Evolutionary conservation across 2,888 invertebrate species (phyloP).

Genomic region (Drosophila maculinotata): DNA sequence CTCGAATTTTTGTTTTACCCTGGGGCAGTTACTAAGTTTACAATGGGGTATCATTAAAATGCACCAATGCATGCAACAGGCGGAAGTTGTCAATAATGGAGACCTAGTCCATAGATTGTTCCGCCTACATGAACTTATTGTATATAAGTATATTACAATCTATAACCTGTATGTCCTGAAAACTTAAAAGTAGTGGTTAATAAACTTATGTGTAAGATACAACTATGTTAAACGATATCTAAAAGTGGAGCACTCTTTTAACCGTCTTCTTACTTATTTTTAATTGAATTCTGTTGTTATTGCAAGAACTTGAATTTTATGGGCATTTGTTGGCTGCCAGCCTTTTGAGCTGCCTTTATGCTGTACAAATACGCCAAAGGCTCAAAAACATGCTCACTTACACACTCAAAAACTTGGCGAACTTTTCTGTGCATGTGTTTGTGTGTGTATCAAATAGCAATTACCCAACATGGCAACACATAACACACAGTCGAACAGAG

Average conservation of each 20-base stretch:
- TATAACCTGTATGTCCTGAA: too few species aligned
- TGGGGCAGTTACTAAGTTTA: background rate
- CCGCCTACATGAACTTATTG: too few species aligned
- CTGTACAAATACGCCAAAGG: constrained; percentile 35
- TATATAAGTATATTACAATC: too few species aligned
- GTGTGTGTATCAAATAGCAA: constrained; percentile 46
- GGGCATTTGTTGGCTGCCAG: constrained; percentile 24
- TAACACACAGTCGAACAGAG: background rate
- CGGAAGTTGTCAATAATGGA: too few species aligned
- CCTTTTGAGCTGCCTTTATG: constrained; percentile 21
- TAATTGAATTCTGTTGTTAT: constrained; percentile 49
- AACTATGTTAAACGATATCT: constrained; percentile 5
- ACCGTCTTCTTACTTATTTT: background rate
- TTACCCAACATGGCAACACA: constrained; percentile 31
- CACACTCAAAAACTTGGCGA: constrained; percentile 2
- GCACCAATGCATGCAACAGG: background rate
- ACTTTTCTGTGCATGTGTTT: constrained; percentile 1
- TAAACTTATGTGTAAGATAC: too few species aligned
- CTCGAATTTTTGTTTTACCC: constrained; percentile 33
- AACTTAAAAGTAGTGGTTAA: too few species aligned
- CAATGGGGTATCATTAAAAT: constrained; percentile 2
- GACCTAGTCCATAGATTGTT: too few species aligned
- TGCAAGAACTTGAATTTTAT: constrained; percentile 40
- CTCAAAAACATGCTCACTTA: constrained; percentile 5
- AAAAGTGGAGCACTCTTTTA: background rate